phyloP scores from a whole-genome alignment of 2,797 vertebrate species.

The Premnoplex brunnescens region DNA sequence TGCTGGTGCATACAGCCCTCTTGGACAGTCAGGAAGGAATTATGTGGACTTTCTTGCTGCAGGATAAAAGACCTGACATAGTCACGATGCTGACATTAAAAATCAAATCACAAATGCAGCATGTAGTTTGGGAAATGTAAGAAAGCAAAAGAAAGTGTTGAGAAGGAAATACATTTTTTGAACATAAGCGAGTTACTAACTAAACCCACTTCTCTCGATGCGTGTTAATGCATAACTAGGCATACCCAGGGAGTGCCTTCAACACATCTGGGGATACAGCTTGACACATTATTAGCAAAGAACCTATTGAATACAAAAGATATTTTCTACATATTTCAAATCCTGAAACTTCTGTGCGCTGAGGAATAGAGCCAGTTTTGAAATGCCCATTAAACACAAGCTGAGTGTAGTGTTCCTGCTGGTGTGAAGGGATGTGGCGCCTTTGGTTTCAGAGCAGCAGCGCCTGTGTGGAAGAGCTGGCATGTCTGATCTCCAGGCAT shows the following conservation, averaged over 20 bases:
- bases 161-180: neutral
- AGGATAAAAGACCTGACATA: neutral
- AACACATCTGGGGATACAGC: neutral
- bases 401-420: rapidly evolving
- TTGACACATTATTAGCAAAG: neutral
- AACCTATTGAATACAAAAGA: neutral
- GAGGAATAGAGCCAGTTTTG: neutral
- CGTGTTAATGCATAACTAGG: neutral
- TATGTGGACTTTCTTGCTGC: neutral
- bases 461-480: rapidly evolving
- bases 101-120: neutral
- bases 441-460: rapidly evolving
- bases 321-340: neutral
- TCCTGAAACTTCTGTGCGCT: rapidly evolving
- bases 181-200: neutral
- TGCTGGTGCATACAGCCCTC: neutral
- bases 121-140: neutral
- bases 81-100: neutral
- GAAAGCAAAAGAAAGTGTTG: neutral
- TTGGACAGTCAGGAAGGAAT: neutral
- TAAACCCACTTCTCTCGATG: neutral
- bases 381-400: neutral
- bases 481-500: rapidly evolving
- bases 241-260: neutral
- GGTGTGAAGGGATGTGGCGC: neutral